Evolutionary conservation across 2,888 invertebrate species (phyloP), one percentile per base, ranked within the genome.

Genomic region (Mayetiola destructor): DNA sequence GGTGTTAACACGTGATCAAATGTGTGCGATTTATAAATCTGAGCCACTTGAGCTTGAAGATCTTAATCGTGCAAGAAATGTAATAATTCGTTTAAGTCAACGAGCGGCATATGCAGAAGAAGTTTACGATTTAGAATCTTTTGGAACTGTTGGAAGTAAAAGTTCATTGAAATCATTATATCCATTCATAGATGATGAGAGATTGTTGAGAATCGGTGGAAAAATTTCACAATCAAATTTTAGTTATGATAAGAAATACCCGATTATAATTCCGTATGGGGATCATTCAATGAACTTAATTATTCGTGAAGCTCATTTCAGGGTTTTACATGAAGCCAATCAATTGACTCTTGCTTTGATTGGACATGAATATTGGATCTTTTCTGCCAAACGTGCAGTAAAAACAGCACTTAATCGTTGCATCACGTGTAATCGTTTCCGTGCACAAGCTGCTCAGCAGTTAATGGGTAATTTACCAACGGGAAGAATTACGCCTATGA

Each of bases 391-490:
- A 32, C 58, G 36, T 29, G 42, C 40, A 6, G 56, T 60, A 12
- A 59, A 32, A 42, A 57, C 39, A 20, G 27, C 58, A 16, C 40
- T 23, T 3, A 40, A 40, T 6, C 21, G 40, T 40, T 21, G 3
- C 9, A 40, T 21, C 21, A 40, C 40, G 21, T 39, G 56, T 16
- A 8, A 5, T 23, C 3, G 37, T 14, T n/a, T 27, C 29, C 37
- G 39, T n/a, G 21, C 56, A 2, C 6, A 21, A 30, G 16, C 35
- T 12, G 3, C 14, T 10, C 14, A 5, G 3, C 64, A 61, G 36
- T 18, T 60, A 5, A 64, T 64, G 63, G 63, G 60, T 20, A 29
- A 62, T 10, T 58, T 64, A 12, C 65, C 65, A 6, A 32, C 23
- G 14, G 29, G 58, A 1, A 21, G 64, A 35, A 61, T 62, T 0